Conservation (phyloP, 2,797 vertebrate species). For the Rhabdophis nuchalis region DNA sequence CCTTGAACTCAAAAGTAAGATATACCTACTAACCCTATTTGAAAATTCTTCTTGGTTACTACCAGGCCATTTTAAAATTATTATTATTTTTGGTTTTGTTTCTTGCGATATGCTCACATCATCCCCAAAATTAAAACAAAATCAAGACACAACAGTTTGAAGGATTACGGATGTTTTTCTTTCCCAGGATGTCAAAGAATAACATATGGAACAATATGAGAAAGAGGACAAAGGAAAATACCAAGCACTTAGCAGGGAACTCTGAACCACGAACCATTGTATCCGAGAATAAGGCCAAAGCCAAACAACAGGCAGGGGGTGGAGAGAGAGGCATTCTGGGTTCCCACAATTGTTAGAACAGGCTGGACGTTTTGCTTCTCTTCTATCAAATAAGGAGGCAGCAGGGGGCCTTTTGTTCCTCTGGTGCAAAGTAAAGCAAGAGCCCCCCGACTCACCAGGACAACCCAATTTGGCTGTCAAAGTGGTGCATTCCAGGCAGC, state of each 20-base stretch:
- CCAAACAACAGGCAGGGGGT: not conserved
- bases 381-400: not conserved
- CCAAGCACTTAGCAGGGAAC: not conserved
- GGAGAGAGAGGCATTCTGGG: not conserved
- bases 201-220: too few relatives aligned
- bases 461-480: not conserved
- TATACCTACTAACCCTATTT: not conserved
- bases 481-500: not conserved
- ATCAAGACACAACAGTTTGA: not conserved
- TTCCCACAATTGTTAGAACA: not conserved
- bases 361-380: not conserved
- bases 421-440: not conserved
- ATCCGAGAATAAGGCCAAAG: too few relatives aligned
- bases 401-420: not conserved
- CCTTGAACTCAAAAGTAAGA: not conserved
- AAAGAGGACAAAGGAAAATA: not conserved
- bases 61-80: not conserved
- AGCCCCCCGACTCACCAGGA: not conserved
- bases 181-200: not conserved
- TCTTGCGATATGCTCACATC: not conserved
- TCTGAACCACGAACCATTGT: not conserved
- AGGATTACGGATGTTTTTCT: not conserved
- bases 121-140: not conserved
- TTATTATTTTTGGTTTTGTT: not conserved
- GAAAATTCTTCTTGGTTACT: not conserved